Evolutionary conservation across 1,140 invertebrate genomes (phyloP).

Genomic region (Doryteuthis pealeii): DNA sequence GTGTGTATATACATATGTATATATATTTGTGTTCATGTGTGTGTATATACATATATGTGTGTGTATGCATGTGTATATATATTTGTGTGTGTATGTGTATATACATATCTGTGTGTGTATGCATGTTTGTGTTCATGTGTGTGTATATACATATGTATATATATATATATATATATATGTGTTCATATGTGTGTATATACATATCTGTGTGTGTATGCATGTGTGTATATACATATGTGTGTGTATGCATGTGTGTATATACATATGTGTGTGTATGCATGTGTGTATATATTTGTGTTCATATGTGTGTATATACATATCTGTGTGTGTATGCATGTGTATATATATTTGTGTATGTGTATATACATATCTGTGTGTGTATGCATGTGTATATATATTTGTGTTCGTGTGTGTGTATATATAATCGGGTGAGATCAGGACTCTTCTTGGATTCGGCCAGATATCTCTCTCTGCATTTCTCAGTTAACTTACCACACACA

Average conservation of each 20-base stretch:
- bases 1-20: background rate
- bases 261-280: background rate
- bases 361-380: background rate
- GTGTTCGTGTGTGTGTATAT: background rate
- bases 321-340: background rate
- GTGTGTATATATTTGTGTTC: background rate
- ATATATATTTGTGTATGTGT: background rate
- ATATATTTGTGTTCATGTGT: no score
- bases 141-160: conserved; percentile 11
- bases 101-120: conserved; percentile 1
- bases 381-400: background rate
- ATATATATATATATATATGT: conserved; percentile 3
- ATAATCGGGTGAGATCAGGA: no score
- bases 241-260: background rate
- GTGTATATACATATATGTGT: no score
- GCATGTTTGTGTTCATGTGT: no score
- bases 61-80: background rate
- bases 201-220: conserved; percentile 7
- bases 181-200: conserved; percentile 1
- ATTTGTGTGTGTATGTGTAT: conserved; percentile 11
- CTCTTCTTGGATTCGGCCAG: no score
- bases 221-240: background rate
- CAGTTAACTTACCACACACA: no score
- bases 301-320: conserved; percentile 7
- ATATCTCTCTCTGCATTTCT: no score